A percentile compares a stretch with the other conserved stretches of the same genome.
phyloP scores from a whole-genome alignment of 2,888 invertebrate species.

The Drosophila subquinaria region DNA sequence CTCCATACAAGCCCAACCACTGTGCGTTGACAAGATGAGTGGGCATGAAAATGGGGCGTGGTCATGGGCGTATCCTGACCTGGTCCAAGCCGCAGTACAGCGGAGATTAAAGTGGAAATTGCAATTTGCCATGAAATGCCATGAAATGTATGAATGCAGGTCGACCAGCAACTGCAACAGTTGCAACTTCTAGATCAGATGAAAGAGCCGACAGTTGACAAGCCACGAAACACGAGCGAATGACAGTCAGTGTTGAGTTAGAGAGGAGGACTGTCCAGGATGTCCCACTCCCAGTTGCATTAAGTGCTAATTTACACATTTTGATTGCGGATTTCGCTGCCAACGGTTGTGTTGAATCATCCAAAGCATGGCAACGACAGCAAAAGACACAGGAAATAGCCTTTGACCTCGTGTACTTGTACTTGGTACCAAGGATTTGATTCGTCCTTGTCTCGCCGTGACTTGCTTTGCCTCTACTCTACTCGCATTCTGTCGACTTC shows the following conservation, averaged over 20 bases:
- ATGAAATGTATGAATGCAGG: constrained; percentile 63
- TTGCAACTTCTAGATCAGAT: constrained; percentile 5
- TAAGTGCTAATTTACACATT: constrained; percentile 79
- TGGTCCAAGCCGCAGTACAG: constrained; percentile 32
- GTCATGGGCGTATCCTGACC: constrained; percentile 5
- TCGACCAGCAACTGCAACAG: constrained; percentile 23
- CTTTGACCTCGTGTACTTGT: constrained; percentile 27
- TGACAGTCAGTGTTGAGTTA: constrained; percentile 8
- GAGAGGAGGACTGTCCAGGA: background rate
- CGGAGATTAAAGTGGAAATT: constrained; percentile 82
- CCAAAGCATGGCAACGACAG: constrained; percentile 14
- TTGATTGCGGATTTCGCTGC: constrained; percentile 72
- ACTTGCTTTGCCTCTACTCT: constrained; percentile 28
- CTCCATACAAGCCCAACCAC: no score
- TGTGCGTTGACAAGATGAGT: constrained; percentile 43
- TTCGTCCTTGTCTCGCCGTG: constrained; percentile 4
- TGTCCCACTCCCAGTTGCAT: constrained; percentile 54
- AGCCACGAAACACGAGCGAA: constrained; percentile 36
- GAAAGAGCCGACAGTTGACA: constrained; percentile 28
- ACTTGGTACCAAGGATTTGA: constrained; percentile 4
- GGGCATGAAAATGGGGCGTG: background rate
- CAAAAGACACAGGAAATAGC: constrained; percentile 46
- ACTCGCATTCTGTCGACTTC: constrained; percentile 22
- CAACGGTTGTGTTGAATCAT: constrained; percentile 39
- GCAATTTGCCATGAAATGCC: constrained; percentile 67